Base-by-base conservation (phyloP, 2,888 invertebrate species). In the Gerris lacustris region DNA sequence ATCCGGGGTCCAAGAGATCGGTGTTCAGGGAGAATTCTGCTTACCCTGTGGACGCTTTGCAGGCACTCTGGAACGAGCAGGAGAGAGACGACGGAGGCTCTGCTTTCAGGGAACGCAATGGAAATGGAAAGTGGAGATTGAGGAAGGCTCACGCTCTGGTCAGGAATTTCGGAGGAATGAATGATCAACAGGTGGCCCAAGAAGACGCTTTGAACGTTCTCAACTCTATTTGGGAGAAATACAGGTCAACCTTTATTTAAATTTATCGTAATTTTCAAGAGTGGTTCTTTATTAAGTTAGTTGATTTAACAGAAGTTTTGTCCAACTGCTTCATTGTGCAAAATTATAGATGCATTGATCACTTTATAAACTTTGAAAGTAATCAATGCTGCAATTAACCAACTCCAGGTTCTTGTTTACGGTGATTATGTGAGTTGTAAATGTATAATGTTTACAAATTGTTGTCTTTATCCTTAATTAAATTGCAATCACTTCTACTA, bases 161-260 rank as follows among this genome's bases (percentile, higher is more conserved):
- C 6, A 66, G 70, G 67, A 74, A 73, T 55, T 74, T 66, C 67
- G 75, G 68, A 15, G 74, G 72, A 11, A 66, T 74, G 11, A 70
- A 71, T 31, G 67, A 73, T 43, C 71, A 74, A 45, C 62, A 68
- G 43, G 72, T 73, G 17, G 72, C 71, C 45, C 67, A 63, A 63
- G 77, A 76, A 45, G 63, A 78, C 44, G 78, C 80, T 63, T 82
- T 84, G 6, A 79, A 84, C 66, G 79, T 85, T 31, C 77, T 87
- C 67, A 82, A 83, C 70, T 82, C 84, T 74, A 79, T 86, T 9
- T 86, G 85, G 84, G 83, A 84, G 45, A 85, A 85, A 77, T 86
- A 86, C 76, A 83, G 64, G 55, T 55, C 9, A 55, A 31, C 31
- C 31, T 31, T 31, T 31, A 31, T 31, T 31, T 31, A 31, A 31